Evolutionary conservation across 2,888 invertebrate species (phyloP), one percentile per base, ranked within the genome.

Genomic region (Subacronicta megacephala): DNA sequence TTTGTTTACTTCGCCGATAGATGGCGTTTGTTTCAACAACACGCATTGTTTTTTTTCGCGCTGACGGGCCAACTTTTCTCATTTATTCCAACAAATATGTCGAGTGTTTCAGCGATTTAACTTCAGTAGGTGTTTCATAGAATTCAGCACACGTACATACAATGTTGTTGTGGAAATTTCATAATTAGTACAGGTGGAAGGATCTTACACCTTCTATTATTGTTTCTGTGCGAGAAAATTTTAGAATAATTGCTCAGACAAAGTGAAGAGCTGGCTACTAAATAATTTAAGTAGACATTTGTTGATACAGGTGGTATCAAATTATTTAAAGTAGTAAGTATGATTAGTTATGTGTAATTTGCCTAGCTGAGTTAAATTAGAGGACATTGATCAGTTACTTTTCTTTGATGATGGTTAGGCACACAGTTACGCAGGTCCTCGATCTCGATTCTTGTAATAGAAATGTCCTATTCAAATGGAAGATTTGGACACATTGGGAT

Each of bases 11-110:
- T 53, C 60, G 46, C 62, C 72, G 67, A 77, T 77, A 83, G 82
- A 77, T 85, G 83, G 80, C 78, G 80, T 66, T 69, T 69, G 69
- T 69, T 71, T 71, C 71, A 77, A 79, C 66, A 74, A 63, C 68
- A 70, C 72, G 79, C 75, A 79, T 83, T 85, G 83, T 85, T 82
- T 81, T 81, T 81, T 68, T 68, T 56, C 69, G 62, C 46, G 56
- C 66, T 62, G 56, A 55, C 53, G 58, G 55, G 47, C 51, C 42
- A 87, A 88, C 77, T 87, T 87, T 85, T 77, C 82, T 81, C 82
- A 84, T 86, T 87, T 84, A 82, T 79, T 76, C 51, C 71, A 75
- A 81, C 80, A 84, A 84, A 80, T 77, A 79, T 78, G 78, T 77
- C 62, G 78, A 74, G 72, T 73, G 75, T 75, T 74, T 67, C 67